Evolutionary conservation across 2,797 vertebrate species (phyloP).

Genomic region (Lepilemur septentrionalis): DNA sequence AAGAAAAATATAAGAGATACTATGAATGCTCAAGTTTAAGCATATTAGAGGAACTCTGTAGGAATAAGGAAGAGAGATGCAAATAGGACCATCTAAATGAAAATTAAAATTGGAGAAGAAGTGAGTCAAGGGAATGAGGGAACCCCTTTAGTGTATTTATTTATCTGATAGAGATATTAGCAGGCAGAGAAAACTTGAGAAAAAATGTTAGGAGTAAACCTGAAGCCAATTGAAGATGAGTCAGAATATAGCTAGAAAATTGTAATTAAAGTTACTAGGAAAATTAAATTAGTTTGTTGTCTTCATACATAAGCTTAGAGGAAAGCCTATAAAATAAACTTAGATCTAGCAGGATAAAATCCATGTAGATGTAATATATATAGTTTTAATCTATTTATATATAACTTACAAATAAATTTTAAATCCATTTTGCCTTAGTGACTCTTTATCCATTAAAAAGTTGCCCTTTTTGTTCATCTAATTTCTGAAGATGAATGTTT

Average conservation of each 20-base stretch:
- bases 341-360: neutral
- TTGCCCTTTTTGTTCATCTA: neutral
- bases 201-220: constrained; percentile 25
- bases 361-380: neutral
- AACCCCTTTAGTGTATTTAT: neutral
- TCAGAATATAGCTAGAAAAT: neutral
- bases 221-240: constrained; percentile 20
- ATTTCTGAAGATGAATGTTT: constrained; percentile 6
- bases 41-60: neutral
- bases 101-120: neutral
- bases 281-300: constrained; percentile 3
- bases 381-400: constrained; percentile 6
- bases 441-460: neutral
- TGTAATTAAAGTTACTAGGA: neutral
- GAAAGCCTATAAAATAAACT: neutral
- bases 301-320: neutral
- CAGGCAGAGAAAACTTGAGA: neutral
- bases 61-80: neutral
- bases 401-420: neutral
- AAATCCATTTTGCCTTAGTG: neutral
- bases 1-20: neutral
- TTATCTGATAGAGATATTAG: neutral
- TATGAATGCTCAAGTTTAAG: neutral
- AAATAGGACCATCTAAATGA: neutral
- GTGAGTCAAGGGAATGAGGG: neutral